Conservation (phyloP, 2,113 vertebrate genomes). For the Cettia cetti region DNA sequence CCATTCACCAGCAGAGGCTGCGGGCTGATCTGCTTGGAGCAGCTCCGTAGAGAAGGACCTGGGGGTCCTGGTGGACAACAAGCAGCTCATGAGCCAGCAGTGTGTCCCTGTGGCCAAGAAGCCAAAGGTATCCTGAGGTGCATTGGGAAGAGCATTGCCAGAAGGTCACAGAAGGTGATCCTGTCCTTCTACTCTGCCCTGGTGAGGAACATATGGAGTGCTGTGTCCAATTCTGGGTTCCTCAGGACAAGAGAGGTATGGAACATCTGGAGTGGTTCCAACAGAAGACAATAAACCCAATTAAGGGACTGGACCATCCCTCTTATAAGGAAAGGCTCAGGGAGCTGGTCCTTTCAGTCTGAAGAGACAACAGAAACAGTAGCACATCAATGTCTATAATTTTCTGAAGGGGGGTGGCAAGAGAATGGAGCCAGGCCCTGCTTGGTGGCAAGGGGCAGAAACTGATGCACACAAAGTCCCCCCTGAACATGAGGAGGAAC, state of each 20-base stretch:
- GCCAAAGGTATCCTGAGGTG: too few species aligned
- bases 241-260: rapidly evolving
- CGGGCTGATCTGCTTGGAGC: rapidly evolving
- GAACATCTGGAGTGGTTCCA: not conserved
- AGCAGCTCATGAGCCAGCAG: not conserved
- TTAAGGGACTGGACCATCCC: not conserved
- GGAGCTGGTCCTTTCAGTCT: not conserved
- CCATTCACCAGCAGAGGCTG: not conserved
- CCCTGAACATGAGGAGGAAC: not conserved
- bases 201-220: not conserved
- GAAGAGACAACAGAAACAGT: not conserved
- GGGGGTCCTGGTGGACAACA: not conserved
- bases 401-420: not conserved
- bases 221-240: not conserved
- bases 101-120: not conserved
- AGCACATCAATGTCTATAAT: not conserved
- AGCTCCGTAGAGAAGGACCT: rapidly evolving
- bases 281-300: rapidly evolving
- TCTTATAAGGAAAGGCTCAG: not conserved
- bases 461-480: not conserved
- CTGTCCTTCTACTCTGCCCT: not conserved
- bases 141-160: not conserved
- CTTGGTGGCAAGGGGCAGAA: not conserved
- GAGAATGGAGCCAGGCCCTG: not conserved
- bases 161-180: not conserved